Conservation (phyloP, 2,113 vertebrate species). For the Calidris pygmaea region DNA sequence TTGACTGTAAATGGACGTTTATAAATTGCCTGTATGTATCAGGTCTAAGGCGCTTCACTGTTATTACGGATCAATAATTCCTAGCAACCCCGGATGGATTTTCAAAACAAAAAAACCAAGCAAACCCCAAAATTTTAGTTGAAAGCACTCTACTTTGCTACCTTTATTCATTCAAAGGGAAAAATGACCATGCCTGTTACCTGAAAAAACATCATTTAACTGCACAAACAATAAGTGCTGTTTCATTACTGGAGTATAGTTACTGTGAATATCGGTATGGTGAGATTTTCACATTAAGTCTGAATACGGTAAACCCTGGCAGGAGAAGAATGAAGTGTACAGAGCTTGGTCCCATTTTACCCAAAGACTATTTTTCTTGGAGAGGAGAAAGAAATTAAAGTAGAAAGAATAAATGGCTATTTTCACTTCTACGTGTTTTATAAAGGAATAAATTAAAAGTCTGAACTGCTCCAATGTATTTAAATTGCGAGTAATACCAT, state of each 20-base stretch:
- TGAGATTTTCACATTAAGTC: neutral
- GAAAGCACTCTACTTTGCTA: neutral
- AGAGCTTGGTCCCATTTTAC: neutral
- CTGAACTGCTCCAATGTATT: neutral
- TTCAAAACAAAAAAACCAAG: neutral
- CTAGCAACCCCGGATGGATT: neutral
- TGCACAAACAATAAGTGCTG: neutral
- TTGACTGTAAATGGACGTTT: neutral
- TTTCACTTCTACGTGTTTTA: conserved; percentile 8
- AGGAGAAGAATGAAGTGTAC: conserved; percentile 8
- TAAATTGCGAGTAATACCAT: neutral
- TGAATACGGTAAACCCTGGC: neutral
- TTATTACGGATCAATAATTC: neutral
- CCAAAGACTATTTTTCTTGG: conserved; percentile 45
- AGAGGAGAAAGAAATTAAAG: conserved; percentile 21
- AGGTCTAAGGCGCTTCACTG: neutral
- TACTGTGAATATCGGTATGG: neutral
- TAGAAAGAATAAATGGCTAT: conserved; percentile 17
- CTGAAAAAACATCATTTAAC: neutral
- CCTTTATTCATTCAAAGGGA: neutral
- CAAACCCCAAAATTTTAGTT: neutral
- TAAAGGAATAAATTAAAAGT: conserved; percentile 35
- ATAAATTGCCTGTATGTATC: neutral
- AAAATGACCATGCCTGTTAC: neutral
- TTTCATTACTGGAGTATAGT: neutral